A percentile compares a stretch with the other conserved stretches of the same genome.
phyloP scores from a whole-genome alignment of 2,797 vertebrate species.

The Myotis pilosus region DNA sequence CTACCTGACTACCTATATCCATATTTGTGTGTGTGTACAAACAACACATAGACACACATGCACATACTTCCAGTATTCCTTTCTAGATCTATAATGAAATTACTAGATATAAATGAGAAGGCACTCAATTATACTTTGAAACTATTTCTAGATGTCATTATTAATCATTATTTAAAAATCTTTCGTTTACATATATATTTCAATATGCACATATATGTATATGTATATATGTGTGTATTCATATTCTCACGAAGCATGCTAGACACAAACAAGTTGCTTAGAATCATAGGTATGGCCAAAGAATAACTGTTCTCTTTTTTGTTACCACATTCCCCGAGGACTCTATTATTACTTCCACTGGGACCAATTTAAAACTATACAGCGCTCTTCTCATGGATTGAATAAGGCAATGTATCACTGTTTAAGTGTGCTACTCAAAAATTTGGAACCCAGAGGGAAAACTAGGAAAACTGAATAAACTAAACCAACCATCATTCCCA shows the following conservation, averaged over 20 bases:
- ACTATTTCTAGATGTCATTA: background rate
- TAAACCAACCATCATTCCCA: background rate
- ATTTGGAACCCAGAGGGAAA: conserved; percentile 17
- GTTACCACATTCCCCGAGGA: background rate
- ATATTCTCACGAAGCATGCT: background rate
- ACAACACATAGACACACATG: background rate
- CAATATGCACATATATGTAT: background rate
- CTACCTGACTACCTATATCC: background rate
- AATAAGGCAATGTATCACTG: conserved; percentile 8
- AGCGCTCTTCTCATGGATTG: background rate
- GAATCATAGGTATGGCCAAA: background rate
- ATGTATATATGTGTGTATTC: background rate
- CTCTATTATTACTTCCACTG: conserved; percentile 62
- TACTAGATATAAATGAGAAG: background rate
- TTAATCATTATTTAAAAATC: background rate
- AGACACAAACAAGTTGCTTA: background rate
- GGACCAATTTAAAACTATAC: conserved; percentile 64
- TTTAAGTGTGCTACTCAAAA: conserved; percentile 17
- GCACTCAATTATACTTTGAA: background rate
- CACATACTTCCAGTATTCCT: background rate
- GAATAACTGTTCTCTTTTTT: background rate
- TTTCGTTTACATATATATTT: background rate
- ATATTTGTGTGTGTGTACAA: background rate
- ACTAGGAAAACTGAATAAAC: background rate
- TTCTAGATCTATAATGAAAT: background rate